phyloP scores from a whole-genome alignment of 2,888 invertebrate genomes.

The Gibbula magus region DNA sequence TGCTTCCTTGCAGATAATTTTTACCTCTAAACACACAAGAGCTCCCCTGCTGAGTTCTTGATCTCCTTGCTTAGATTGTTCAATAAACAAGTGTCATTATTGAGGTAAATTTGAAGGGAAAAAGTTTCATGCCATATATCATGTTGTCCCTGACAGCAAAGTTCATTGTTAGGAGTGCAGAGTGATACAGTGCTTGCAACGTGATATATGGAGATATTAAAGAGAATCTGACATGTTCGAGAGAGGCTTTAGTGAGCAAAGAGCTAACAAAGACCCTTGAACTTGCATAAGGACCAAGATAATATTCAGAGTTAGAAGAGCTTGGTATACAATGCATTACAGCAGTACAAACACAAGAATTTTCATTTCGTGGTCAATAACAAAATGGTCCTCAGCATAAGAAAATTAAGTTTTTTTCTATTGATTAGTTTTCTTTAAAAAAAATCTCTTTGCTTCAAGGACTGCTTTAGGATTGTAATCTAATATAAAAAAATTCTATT shows the following conservation, averaged over 20 bases:
- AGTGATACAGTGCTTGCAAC: not conserved
- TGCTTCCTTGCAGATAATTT: conserved; percentile 11
- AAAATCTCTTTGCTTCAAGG: too few species aligned
- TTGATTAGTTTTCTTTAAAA: too few species aligned
- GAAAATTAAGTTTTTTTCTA: too few species aligned
- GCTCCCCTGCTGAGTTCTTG: conserved; percentile 1
- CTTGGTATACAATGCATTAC: too few species aligned
- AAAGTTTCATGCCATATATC: not conserved
- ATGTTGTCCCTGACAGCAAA: not conserved
- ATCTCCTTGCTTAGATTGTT: not conserved
- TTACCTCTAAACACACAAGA: not conserved
- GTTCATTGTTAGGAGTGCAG: not conserved
- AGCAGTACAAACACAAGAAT: too few species aligned
- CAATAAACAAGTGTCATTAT: conserved; percentile 11
- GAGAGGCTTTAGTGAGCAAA: not conserved
- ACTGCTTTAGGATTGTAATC: too few species aligned
- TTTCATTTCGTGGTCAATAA: too few species aligned
- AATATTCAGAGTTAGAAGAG: too few species aligned
- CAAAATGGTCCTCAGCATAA: too few species aligned
- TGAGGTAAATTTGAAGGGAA: not conserved
- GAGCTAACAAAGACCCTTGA: conserved; percentile 13
- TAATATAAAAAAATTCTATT: too few species aligned
- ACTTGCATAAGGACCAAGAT: not conserved
- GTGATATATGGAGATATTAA: conserved; percentile 20
- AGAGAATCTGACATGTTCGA: not conserved